phyloP scores from a whole-genome alignment of 2,797 vertebrate species.

The Amniataba percoides region DNA sequence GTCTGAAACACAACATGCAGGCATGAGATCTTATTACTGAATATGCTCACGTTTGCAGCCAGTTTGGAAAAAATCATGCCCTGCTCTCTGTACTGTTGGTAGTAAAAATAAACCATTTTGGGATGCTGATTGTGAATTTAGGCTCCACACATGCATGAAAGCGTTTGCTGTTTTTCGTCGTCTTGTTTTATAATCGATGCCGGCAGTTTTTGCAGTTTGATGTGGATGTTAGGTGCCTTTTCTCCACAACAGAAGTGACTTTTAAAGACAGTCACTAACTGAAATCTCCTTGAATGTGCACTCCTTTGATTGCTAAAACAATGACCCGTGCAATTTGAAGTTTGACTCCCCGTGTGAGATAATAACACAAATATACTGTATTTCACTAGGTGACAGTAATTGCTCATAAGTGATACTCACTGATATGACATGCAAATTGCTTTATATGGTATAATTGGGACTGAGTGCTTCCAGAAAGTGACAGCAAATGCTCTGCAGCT shows the following conservation, averaged over 20 bases:
- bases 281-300: conserved; percentile 51
- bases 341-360: conserved; percentile 49
- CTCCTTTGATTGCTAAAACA: conserved; percentile 60
- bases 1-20: background rate
- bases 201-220: background rate
- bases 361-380: conserved; percentile 54
- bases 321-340: conserved; percentile 50
- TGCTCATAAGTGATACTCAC: conserved; percentile 66
- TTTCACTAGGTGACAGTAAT: conserved; percentile 70
- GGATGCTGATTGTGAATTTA: background rate
- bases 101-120: conserved; percentile 1
- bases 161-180: background rate
- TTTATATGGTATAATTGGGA: conserved; percentile 39
- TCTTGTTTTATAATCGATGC: conserved; percentile 23
- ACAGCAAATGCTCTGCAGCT: conserved; percentile 38
- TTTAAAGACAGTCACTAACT: conserved; percentile 49
- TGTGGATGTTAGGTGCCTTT: conserved; percentile 29
- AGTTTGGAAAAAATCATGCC: background rate
- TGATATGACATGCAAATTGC: conserved; percentile 65
- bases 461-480: conserved; percentile 59
- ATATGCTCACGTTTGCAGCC: background rate
- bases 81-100: background rate
- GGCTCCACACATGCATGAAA: background rate
- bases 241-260: conserved; percentile 26
- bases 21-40: background rate